phyloP scores from a whole-genome alignment of 2,888 invertebrate genomes.

The Eupeodes luniger region DNA sequence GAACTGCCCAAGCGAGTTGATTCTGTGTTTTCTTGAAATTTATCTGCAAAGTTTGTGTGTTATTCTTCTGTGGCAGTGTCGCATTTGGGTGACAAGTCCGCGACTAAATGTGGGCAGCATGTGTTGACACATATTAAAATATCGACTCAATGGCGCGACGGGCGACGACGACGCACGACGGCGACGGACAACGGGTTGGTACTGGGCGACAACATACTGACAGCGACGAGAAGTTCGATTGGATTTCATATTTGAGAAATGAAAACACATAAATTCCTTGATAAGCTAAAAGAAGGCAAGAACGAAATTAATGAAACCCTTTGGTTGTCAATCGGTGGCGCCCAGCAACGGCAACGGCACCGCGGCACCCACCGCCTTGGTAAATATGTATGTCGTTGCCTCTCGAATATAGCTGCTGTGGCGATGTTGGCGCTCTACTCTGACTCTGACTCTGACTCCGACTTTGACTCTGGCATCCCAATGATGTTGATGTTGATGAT shows the following conservation, averaged over 20 bases:
- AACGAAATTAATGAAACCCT: conserved; percentile 66
- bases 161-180: not conserved
- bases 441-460: not conserved
- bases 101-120: conserved; percentile 74
- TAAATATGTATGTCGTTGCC: not conserved
- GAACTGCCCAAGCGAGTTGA: conserved; percentile 61
- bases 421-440: not conserved
- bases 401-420: conserved; percentile 27
- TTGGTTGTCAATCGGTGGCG: conserved; percentile 41
- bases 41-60: conserved; percentile 62
- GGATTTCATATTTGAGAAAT: conserved; percentile 74
- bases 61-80: conserved; percentile 44
- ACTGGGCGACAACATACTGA: conserved; percentile 22
- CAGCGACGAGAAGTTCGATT: conserved; percentile 55
- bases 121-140: conserved; percentile 73
- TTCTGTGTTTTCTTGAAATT: conserved; percentile 23
- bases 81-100: conserved; percentile 64
- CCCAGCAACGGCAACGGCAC: not conserved
- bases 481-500: conserved; percentile 25
- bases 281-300: conserved; percentile 45
- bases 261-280: conserved; percentile 75
- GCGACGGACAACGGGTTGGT: no score
- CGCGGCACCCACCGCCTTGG: not conserved
- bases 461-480: conserved; percentile 27
- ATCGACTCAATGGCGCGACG: conserved; percentile 37